Base-by-base conservation (phyloP, 2,113 vertebrate genomes). In the Psilopogon haemacephalus region DNA sequence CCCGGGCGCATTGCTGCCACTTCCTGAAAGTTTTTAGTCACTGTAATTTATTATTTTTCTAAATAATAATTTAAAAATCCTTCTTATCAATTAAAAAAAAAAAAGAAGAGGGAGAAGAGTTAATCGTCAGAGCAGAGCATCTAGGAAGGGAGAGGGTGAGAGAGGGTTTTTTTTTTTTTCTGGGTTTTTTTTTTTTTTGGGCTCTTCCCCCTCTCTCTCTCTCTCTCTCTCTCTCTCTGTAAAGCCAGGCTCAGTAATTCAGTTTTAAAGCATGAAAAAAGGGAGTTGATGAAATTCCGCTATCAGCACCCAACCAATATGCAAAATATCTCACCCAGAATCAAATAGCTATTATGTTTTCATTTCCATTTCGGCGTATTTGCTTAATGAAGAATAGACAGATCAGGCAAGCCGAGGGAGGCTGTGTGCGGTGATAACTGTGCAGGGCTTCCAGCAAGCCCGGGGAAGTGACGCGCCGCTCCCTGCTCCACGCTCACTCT, bases 311-410 rank as follows among this genome's bases (percentile, higher is more conserved):
- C 97, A 99, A 99, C 99, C 99, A 99, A 99, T 99, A 99, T 99
- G 99, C 99, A 99, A 99, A 99, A 98, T 99, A 99, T 99, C 99
- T 99, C 98, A 64, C 97, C 97, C 97, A 98, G 98, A 99, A 99
- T 99, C 99, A 99, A 99, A 99, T 98, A 99, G 99, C 99, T 99
- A 99, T 99, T 99, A 99, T 99, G 99, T 99, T 99, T 99, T 98
- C 99, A 99, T 99, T 99, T 99, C 99, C 98, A 99, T 98, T 98
- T 98, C 98, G 96, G 98, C 98, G 98, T 99, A 99, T 99, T 98
- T 98, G 99, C 99, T 99, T 99, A 99, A 99, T 99, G 99, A 99
- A 99, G 98, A 99, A 98, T 98, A 99, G 99, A 98, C 98, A 98
- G 98, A 99, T 98, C 98, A 99, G 97, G 98, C 98, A 98, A 98